Evolutionary conservation across 2,888 invertebrate genomes (phyloP), one percentile per base, ranked within the genome.

Genomic region (Entomobrya multifasciata): DNA sequence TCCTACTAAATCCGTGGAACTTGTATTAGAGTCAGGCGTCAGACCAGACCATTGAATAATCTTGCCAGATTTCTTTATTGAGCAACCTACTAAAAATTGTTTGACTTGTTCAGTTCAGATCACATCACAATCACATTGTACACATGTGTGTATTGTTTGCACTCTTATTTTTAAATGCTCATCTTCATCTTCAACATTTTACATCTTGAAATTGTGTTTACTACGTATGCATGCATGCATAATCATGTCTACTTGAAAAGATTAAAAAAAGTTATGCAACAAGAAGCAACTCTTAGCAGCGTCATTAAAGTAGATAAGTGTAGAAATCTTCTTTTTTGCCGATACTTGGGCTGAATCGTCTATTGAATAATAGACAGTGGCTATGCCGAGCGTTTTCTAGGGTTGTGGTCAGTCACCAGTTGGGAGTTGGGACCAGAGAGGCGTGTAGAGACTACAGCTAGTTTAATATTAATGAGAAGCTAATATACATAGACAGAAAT

Each of bases 171-270:
- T 17, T 30, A 74, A 49, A 55, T 41, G 55, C 52, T 72, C 86
- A 86, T 86, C 86, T 86, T 86, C 77, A 62, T n/a, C n/a, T n/a
- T n/a, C n/a, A n/a, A n/a, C 4, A 36, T 17, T 52, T 74, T 74
- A 17, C 44, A 44, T 62, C 72, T 30, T 78, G 27, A 74, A 74
- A 52, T 11, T 10, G 20, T 22, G 20, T 17, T 57, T 11, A 25
- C 6, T 25, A n/a, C n/a, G n/a, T n/a, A n/a, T n/a, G 6, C 22
- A 25, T 25, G 6, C 57, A 10, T 57, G 11, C 25, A 17, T 6
- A 17, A n/a, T 22, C 36, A 8, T 65, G 60, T 30, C 60, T 62
- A 74, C 44, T 62, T 83, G 36, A 70, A 36, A 36, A 65, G 17
- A 17, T 65, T n/a, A n/a, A n/a, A 60, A 78, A 78, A 65, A 67